A percentile compares a stretch with the other conserved stretches of the same genome.
These are phyloP conservation scores for Drosophila rufa DNA, from an alignment of 1,140 invertebrate genomes.

Conservation along the genomic window DNA sequence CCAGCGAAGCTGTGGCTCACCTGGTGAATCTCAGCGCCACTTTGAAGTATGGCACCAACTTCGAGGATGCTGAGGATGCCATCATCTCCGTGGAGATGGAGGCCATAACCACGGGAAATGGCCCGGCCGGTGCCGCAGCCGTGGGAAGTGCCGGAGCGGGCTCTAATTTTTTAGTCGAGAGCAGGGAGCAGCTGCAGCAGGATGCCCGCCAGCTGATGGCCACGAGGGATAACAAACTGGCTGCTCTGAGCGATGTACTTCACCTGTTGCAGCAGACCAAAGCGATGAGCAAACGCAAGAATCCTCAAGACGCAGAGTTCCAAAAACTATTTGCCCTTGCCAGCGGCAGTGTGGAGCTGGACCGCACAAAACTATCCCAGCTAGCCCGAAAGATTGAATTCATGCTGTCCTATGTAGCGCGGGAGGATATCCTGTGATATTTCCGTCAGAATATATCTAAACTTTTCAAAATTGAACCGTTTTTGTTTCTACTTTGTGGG, in stretches of 20 bases:
- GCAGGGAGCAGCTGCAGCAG: constrained; percentile 58
- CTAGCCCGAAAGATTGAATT: constrained; percentile 89
- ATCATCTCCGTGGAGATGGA: constrained; percentile 87
- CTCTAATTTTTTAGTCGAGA: constrained; percentile 54
- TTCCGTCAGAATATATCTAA: constrained; percentile 26
- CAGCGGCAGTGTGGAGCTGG: constrained; percentile 86
- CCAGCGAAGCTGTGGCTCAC: constrained; percentile 87
- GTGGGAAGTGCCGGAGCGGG: constrained; percentile 39
- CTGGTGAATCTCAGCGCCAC: constrained; percentile 88
- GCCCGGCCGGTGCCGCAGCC: constrained; percentile 45
- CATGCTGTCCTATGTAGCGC: constrained; percentile 88
- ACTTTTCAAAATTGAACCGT: constrained; percentile 12
- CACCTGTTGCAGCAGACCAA: constrained; percentile 86
- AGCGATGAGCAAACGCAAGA: constrained; percentile 60
- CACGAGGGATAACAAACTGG: constrained; percentile 54
- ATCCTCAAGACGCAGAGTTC: constrained; percentile 85
- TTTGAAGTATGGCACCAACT: constrained; percentile 88
- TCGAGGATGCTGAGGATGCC: constrained; percentile 87
- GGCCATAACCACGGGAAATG: constrained; percentile 73
- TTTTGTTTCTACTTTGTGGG: neutral
- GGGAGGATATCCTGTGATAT: constrained; percentile 60
- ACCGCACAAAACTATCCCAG: constrained; percentile 86
- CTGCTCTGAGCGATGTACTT: constrained; percentile 88
- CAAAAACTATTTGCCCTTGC: constrained; percentile 85
- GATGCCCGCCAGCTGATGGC: constrained; percentile 73